Evolutionary conservation across 2,797 vertebrate genomes (phyloP).

Genomic region (Distichodus sexfasciatus): DNA sequence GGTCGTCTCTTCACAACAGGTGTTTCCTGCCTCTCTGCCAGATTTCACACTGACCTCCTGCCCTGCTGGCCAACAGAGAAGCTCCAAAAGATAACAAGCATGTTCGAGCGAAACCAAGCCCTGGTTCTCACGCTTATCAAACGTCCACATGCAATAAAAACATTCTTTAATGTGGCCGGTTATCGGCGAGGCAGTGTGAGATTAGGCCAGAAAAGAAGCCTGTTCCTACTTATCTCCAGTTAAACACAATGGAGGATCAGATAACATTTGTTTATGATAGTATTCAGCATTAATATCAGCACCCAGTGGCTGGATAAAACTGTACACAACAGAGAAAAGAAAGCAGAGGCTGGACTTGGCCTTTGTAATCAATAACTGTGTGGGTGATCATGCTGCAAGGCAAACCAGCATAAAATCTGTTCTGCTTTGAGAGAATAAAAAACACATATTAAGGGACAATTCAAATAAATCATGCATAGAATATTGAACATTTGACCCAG

Average conservation of each 20-base stretch:
- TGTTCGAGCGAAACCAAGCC: conserved; percentile 35
- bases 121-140: conserved; percentile 40
- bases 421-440: conserved; percentile 10
- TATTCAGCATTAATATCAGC: conserved; percentile 15
- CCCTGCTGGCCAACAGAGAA: conserved; percentile 26
- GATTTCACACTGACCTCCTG: conserved; percentile 33
- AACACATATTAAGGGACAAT: neutral
- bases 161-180: conserved; percentile 23
- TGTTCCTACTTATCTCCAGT: neutral
- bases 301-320: neutral
- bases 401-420: conserved; percentile 24
- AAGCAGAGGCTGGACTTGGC: conserved; percentile 20
- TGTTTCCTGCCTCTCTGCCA: conserved; percentile 43
- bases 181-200: conserved; percentile 24
- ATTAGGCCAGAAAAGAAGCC: neutral
- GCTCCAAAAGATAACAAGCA: conserved; percentile 37
- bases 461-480: conserved; percentile 7
- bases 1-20: conserved; percentile 20
- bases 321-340: neutral
- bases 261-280: conserved; percentile 23
- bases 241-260: neutral
- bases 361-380: conserved; percentile 45
- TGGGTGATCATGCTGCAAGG: conserved; percentile 30
- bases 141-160: conserved; percentile 30
- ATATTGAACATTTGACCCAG: conserved; percentile 21